phyloP scores from a whole-genome alignment of 2,797 vertebrate genomes.

The Pteronotus mesoamericanus region DNA sequence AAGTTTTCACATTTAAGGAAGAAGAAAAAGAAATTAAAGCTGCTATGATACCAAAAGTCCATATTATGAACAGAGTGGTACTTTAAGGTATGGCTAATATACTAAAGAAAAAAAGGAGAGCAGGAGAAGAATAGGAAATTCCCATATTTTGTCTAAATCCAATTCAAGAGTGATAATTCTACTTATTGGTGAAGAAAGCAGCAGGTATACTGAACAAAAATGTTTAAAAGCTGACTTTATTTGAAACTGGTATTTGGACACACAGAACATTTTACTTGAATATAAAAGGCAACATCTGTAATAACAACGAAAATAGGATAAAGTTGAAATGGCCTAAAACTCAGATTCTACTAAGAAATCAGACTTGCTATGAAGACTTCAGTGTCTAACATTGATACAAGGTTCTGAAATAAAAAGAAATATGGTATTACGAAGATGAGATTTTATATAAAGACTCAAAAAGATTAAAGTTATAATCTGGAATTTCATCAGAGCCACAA shows the following conservation, averaged over 20 bases:
- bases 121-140: neutral
- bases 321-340: neutral
- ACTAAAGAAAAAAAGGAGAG: neutral
- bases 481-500: constrained; percentile 24
- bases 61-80: neutral
- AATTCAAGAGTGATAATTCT: neutral
- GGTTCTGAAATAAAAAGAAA: constrained; percentile 16
- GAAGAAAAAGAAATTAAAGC: constrained; percentile 1
- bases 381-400: neutral
- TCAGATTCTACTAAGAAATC: constrained; percentile 36
- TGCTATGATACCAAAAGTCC: constrained; percentile 24
- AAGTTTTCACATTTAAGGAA: constrained; percentile 55
- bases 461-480: neutral
- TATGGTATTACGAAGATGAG: neutral
- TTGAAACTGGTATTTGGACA: constrained; percentile 25
- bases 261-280: neutral
- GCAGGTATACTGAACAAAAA: neutral
- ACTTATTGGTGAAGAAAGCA: neutral
- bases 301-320: neutral
- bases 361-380: constrained; percentile 33
- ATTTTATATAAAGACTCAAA: constrained; percentile 26
- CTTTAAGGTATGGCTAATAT: constrained; percentile 14
- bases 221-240: neutral
- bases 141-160: constrained; percentile 5
- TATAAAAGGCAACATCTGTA: neutral